Base-by-base conservation (phyloP, 2,888 invertebrate genomes). In the Drosophila meridionalis region DNA sequence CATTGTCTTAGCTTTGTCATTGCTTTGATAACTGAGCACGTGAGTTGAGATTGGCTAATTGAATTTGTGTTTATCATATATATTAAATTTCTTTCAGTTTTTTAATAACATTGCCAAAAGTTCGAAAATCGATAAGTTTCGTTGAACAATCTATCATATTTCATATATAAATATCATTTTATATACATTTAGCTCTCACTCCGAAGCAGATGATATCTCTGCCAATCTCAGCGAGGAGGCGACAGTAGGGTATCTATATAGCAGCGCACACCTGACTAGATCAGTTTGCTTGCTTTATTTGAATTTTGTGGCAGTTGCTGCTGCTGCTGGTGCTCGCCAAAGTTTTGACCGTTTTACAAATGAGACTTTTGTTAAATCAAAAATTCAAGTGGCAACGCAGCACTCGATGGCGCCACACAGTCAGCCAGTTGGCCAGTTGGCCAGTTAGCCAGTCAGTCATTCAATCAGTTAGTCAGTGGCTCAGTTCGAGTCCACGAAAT, bases 371-470 rank as follows among this genome's bases (percentile, higher is more conserved):
- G 85, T 86, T 86, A 83, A 86, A 86, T 86, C 85, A 88, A 88
- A 88, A 88, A 86, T 86, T 86, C 85, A 86, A 86, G 85, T 86
- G 85, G 85, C 85, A 86, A 86, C 73, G 82, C 85, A 87, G 85
- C 85, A 86, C 85, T 86, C 82, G 83, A 62, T 80, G 85, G 89
- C 85, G 85, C 85, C 89, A 80, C 79, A 80, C 69, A 79, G 80
- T 65, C 78, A 78, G 67, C 12, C 53, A 47, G 48, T 48, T 26
- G 30, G 47, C 28, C 69, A 80, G 76, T 62, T 67, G 66, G 68
- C 8, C 64, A 55, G 58, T 14, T 47, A 30, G 32, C 53, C 53
- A 47, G 64, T n/a, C 65, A 14, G 63, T 28, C 55, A 47, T 63
- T 28, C 65, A 14, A 60, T 20, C 12, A 26, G 59, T 48, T 45